Evolutionary conservation across 2,797 vertebrate species (phyloP), one percentile per base, ranked within the genome.

Genomic region (Urophycis tenuis): DNA sequence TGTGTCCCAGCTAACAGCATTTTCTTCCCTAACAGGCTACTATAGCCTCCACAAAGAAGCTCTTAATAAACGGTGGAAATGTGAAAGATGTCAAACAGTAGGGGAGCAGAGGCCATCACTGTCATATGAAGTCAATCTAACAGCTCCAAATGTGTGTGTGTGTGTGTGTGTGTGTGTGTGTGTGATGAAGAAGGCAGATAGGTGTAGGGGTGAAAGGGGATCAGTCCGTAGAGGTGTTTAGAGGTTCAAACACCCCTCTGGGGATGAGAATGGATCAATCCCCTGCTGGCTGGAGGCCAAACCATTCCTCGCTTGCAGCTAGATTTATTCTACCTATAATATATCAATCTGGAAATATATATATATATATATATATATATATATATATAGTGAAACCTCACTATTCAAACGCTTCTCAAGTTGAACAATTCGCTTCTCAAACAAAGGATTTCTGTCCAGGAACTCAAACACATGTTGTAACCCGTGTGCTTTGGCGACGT

Each of bases 191-290:
- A 81, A 83, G 86, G 81, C 82, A 81, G 87, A 90, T 86, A 87
- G 88, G 82, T 80, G 87, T 86, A 78, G 82, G 87, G 86, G 88
- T 25, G 91, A 89, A 91, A 92, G 86, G 84, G 87, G 87, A 92
- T 92, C 89, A 82, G 82, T 88, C 86, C 88, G 85, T 86, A 88
- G 88, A 83, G 83, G 84, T 90, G 89, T 90, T 91, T 87, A 87
- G 87, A 91, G 89, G 89, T 88, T 90, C 88, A 91, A 90, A 89
- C 79, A 76, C 84, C 80, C 87, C 92, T 88, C 87, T 85, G 78
- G 89, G 91, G 89, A 77, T 67, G 80, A 81, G 80, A 87, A 86
- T 77, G 33, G 83, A 92, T 91, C 89, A 79, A 93, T 93, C 80
- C 79, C 81, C 45, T 60, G 78, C 73, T 90, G 91, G 90, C 85